Evolutionary conservation across 2,113 vertebrate genomes (phyloP).

Genomic region (Xenotilapia flavipinnis): DNA sequence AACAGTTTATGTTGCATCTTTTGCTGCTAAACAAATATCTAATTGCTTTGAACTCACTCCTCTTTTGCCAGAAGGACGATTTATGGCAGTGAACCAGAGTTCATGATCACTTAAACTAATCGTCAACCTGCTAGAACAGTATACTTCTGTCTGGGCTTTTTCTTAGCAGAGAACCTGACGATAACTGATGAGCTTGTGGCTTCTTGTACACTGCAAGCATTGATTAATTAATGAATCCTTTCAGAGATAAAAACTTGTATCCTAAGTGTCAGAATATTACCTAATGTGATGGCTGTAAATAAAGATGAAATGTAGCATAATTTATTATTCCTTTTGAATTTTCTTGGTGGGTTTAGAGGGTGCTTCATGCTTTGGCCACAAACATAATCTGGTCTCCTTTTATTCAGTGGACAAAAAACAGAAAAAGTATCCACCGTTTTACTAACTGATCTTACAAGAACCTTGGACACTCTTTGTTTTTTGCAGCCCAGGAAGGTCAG

Average conservation of each 20-base stretch:
- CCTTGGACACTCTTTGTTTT: neutral
- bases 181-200: neutral
- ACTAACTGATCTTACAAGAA: conserved; percentile 45
- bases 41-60: conserved; percentile 1
- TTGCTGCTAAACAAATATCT: conserved; percentile 23
- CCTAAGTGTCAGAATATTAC: neutral
- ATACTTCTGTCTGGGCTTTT: neutral
- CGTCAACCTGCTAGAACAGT: conserved; percentile 8
- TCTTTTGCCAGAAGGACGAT: conserved; percentile 12
- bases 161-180: neutral
- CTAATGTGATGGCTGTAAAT: conserved; percentile 32
- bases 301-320: conserved; percentile 23
- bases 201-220: neutral
- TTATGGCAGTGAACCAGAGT: conserved; percentile 29
- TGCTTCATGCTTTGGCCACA: conserved; percentile 33
- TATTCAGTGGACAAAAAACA: conserved; percentile 22
- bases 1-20: conserved; percentile 12
- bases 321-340: conserved; percentile 47
- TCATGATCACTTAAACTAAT: conserved; percentile 3
- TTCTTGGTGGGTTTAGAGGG: conserved; percentile 28
- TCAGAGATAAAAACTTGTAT: neutral
- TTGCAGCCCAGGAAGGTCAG: neutral
- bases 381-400: conserved; percentile 21
- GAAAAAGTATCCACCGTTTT: conserved; percentile 18
- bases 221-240: neutral